A percentile compares a stretch with the other conserved stretches of the same genome.
phyloP scores from a whole-genome alignment of 1,140 invertebrate genomes.

The Drosophila parabipectinata region DNA sequence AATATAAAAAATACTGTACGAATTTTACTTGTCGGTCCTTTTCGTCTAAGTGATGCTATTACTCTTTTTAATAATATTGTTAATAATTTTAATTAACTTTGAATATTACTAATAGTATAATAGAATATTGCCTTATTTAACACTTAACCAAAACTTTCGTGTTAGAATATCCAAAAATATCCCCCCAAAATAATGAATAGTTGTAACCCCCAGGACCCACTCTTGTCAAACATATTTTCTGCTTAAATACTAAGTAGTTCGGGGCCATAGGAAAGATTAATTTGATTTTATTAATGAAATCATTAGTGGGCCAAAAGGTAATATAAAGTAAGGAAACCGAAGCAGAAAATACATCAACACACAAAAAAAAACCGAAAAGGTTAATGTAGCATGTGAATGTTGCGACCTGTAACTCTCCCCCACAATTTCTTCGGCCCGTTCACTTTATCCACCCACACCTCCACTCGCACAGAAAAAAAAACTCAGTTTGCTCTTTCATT shows the following conservation, averaged over 20 bases:
- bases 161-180: not conserved
- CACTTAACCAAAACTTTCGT: not conserved
- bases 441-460: not conserved
- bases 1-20: too few relatives aligned
- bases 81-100: not conserved
- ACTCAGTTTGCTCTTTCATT: constrained; percentile 16
- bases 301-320: constrained; percentile 59
- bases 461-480: not conserved
- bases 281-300: constrained; percentile 80
- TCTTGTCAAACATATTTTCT: constrained; percentile 48
- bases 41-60: too few relatives aligned
- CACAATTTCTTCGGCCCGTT: constrained; percentile 31
- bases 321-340: constrained; percentile 25
- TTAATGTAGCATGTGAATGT: constrained; percentile 74
- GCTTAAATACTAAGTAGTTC: constrained; percentile 68
- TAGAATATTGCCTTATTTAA: not conserved
- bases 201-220: not conserved
- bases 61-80: too few relatives aligned
- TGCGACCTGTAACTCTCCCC: constrained; percentile 32
- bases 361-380: constrained; percentile 22
- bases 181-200: not conserved
- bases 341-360: constrained; percentile 15
- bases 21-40: too few relatives aligned
- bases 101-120: not conserved
- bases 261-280: constrained; percentile 51